phyloP scores from a whole-genome alignment of 2,113 vertebrate genomes.

The Mungos mungo region DNA sequence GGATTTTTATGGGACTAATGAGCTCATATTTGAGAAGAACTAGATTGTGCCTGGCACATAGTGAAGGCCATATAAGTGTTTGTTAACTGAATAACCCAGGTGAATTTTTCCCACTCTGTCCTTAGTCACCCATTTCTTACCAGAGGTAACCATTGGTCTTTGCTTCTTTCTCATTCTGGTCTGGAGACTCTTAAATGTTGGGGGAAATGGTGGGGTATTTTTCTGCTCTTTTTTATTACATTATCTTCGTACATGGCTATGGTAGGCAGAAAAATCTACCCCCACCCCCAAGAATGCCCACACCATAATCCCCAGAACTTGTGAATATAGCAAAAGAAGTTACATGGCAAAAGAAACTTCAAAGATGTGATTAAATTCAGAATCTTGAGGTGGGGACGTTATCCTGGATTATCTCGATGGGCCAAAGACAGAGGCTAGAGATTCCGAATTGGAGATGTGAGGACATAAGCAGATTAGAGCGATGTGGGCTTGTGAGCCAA shows the following conservation, averaged over 20 bases:
- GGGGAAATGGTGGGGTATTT: neutral
- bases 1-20: neutral
- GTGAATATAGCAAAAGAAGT: neutral
- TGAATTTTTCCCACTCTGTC: neutral
- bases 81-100: neutral
- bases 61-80: neutral
- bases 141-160: neutral
- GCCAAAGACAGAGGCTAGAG: neutral
- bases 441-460: neutral
- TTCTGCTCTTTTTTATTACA: neutral
- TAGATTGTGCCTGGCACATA: neutral
- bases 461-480: neutral
- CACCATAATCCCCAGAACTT: neutral
- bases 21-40: neutral
- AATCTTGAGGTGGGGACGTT: neutral
- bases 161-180: neutral
- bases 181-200: neutral
- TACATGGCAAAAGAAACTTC: neutral
- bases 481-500: fast-evolving
- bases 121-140: neutral
- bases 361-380: no score
- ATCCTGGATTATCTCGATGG: neutral
- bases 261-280: neutral
- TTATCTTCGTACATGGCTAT: neutral
- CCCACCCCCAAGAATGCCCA: neutral